Evolutionary conservation across 2,888 invertebrate species (phyloP).

Genomic region (Mesopsocus fuscifrons): DNA sequence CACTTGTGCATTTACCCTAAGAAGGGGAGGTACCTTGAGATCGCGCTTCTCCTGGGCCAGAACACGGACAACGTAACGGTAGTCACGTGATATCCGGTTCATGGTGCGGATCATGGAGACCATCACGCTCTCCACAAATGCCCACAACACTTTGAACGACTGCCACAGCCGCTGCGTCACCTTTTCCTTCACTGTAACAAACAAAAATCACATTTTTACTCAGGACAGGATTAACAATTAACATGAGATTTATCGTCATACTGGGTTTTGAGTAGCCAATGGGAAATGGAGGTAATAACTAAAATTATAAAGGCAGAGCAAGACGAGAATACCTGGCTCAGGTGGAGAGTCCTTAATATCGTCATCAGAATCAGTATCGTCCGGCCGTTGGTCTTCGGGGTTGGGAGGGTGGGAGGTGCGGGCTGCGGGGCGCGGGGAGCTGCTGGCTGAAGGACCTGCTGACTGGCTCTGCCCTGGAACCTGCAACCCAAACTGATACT

Average conservation of each 20-base stretch:
- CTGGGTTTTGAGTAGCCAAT: too few species aligned
- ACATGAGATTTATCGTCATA: too few species aligned
- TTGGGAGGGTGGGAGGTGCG: too few species aligned
- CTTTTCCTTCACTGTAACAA: constrained; percentile 17
- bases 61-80: constrained; percentile 81
- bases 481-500: too few species aligned
- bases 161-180: constrained; percentile 32
- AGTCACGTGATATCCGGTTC: constrained; percentile 80
- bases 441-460: too few species aligned
- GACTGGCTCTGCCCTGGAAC: too few species aligned
- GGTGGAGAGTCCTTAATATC: constrained; percentile 6
- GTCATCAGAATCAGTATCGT: constrained; percentile 13
- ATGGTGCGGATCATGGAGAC: constrained; percentile 65
- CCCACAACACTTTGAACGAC: constrained; percentile 38
- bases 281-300: too few species aligned
- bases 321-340: constrained; percentile 6
- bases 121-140: constrained; percentile 56
- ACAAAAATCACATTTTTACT: neutral
- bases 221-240: too few species aligned
- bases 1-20: too few species aligned
- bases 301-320: too few species aligned
- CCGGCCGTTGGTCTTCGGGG: neutral
- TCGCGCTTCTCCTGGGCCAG: constrained; percentile 74
- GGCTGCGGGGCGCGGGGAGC: too few species aligned
- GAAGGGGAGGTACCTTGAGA: constrained; percentile 77